phyloP scores from a whole-genome alignment of 1,140 invertebrate genomes.

The Caligus rogercresseyi region DNA sequence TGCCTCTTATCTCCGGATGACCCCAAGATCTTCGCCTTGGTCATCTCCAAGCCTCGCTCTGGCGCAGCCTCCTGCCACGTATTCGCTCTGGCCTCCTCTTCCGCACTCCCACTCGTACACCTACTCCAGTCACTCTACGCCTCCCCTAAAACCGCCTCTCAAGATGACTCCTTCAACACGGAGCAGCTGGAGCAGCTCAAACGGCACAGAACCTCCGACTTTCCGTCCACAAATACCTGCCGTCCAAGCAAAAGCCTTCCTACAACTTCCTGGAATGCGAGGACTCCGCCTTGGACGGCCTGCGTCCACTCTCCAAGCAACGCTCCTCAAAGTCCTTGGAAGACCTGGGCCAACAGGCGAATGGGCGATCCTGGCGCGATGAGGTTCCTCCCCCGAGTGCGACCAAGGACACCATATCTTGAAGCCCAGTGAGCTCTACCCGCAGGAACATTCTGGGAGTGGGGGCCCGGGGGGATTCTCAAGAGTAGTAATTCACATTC shows the following conservation, averaged over 20 bases:
- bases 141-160: background rate
- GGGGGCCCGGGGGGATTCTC: too few species aligned
- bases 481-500: background rate
- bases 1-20: background rate
- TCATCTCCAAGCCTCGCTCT: background rate
- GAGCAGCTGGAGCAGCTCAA: background rate
- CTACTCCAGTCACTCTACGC: background rate
- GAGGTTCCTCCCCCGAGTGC: too few species aligned
- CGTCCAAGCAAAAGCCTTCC: background rate
- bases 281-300: background rate
- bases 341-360: background rate
- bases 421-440: background rate
- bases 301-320: background rate
- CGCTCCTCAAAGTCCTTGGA: background rate
- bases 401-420: too few species aligned
- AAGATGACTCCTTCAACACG: background rate
- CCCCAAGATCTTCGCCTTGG: background rate
- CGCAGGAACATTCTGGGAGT: background rate
- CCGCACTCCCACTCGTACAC: background rate
- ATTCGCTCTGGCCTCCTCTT: background rate
- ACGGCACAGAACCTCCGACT: background rate
- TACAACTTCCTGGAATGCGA: background rate
- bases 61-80: background rate
- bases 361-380: too few species aligned
- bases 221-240: background rate